These are phyloP conservation scores for Entomobrya multifasciata DNA, from an alignment of 2,888 invertebrate genomes.

Conservation along the genomic window DNA sequence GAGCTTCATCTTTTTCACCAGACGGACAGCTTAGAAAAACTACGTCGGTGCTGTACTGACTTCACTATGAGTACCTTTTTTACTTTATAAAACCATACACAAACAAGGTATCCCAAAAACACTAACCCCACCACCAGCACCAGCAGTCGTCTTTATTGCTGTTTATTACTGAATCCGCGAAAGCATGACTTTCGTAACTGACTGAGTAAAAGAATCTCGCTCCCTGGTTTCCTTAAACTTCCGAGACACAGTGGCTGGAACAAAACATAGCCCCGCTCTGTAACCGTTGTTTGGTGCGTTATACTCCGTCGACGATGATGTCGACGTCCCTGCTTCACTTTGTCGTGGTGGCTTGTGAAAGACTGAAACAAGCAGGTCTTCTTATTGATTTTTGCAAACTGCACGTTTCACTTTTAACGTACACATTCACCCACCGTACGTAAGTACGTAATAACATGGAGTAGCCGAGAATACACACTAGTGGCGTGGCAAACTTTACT, in stretches of 20 bases:
- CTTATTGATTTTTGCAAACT: slow-evolving; percentile 62
- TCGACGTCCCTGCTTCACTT: slow-evolving; percentile 44
- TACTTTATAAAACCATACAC: background rate
- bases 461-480: too few species aligned
- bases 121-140: too few species aligned
- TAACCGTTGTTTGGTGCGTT: slow-evolving; percentile 51
- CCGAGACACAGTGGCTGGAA: background rate
- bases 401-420: slow-evolving; percentile 31
- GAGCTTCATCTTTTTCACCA: slow-evolving; percentile 27
- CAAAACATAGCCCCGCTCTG: slow-evolving; percentile 1
- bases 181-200: slow-evolving; percentile 12
- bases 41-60: too few species aligned
- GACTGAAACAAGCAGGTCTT: slow-evolving; percentile 58
- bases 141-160: background rate
- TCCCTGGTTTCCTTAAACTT: background rate
- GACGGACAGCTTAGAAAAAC: too few species aligned
- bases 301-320: slow-evolving; percentile 44
- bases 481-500: slow-evolving; percentile 19
- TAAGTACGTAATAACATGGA: too few species aligned
- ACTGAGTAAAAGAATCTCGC: slow-evolving; percentile 15
- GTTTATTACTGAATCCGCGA: background rate
- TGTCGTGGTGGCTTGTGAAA: slow-evolving; percentile 46
- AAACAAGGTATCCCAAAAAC: background rate
- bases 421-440: slow-evolving; percentile 20
- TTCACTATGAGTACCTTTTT: background rate